Base-by-base conservation (phyloP, 2,113 vertebrate species). In the Cyphomyrus discorhynchus region DNA sequence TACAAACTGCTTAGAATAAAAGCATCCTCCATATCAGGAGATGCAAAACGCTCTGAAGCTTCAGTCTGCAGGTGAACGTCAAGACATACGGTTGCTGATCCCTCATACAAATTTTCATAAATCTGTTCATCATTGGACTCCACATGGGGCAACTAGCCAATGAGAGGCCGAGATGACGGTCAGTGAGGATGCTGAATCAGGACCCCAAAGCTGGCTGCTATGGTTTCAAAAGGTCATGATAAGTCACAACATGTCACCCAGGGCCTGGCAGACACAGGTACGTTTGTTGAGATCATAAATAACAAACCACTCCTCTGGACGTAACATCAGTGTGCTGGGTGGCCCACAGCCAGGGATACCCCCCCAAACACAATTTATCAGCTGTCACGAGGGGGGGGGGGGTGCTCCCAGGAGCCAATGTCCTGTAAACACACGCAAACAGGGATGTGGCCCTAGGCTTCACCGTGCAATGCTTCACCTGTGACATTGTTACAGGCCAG, bases 311-410 rank as follows among this genome's bases (percentile, higher is more conserved):
- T 91, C 87, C 83, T 88, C 46, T 82, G 89, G 58, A 58, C 45
- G 90, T 47, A 77, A 85, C 80, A n/a, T 89, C 88, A 52, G 88
- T 53, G 56, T 35, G 49, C 42, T 39, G 86, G 85, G 86, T 82
- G 70, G 77, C 52, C 86, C 86, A 27, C 19, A 4, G 10, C 39
- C 7, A 21, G 53, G 46, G 84, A 58, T 49, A 47, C 46, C 66
- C 74, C 31, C 58, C 3, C 15, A 53, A 89, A 45, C 58, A 35
- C 15, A n/a, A 2, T 13, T 56, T 31, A 84, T 91, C 91, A 93
- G 90, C 93, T 93, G 91, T 85, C 91, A 90, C 45, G 88, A 80
- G 74, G 56, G 58, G 90, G 50, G 84, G 89, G 88, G 87, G 58
- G 66, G 74, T 0, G 1, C n/a, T 42, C 27, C 53, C 52, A 58